A percentile compares a stretch with the other conserved stretches of the same genome.
Evolutionary conservation across 2,797 vertebrate species (phyloP).

Genomic region (Chaetodon trifasciatus): DNA sequence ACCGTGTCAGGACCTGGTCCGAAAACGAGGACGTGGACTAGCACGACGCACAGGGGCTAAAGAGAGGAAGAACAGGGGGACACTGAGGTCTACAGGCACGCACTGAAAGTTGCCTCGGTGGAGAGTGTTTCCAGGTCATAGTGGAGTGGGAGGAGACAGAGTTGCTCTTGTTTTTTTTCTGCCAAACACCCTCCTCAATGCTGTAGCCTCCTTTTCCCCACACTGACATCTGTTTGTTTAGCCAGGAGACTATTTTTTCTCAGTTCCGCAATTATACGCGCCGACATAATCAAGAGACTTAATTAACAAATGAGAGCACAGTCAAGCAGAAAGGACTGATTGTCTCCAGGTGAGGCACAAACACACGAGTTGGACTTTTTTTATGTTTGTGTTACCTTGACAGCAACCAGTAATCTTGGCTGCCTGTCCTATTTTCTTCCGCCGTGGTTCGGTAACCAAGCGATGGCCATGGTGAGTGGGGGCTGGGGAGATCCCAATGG

Average conservation of each 20-base stretch:
- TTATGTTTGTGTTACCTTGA: conserved; percentile 71
- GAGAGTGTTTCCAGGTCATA: conserved; percentile 83
- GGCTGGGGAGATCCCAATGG: conserved; percentile 95
- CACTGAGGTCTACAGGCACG: conserved; percentile 38
- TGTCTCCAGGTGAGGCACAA: conserved; percentile 17
- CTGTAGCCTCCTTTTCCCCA: conserved; percentile 1
- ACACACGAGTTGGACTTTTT: conserved; percentile 16
- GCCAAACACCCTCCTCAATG: conserved; percentile 43
- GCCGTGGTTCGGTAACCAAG: conserved; percentile 80
- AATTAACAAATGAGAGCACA: conserved; percentile 23
- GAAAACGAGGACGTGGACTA: neutral
- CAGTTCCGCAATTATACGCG: neutral
- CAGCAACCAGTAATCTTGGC: conserved; percentile 68
- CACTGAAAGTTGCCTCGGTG: conserved; percentile 70
- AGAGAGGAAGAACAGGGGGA: neutral
- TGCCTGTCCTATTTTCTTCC: conserved; percentile 68
- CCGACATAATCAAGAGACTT: conserved; percentile 9
- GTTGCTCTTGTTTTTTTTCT: conserved; percentile 44
- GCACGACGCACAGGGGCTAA: neutral
- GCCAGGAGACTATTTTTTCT: conserved; percentile 23
- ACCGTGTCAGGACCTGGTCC: conserved; percentile 33
- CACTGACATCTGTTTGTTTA: conserved; percentile 40
- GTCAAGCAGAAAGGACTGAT: neutral
- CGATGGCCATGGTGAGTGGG: conserved; percentile 96
- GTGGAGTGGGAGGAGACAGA: conserved; percentile 80